Percentiles rank a stretch among this genome's conserved stretches.
Evolutionary conservation across 1,140 invertebrate species (phyloP).

Genomic region (Orussus abietinus): DNA sequence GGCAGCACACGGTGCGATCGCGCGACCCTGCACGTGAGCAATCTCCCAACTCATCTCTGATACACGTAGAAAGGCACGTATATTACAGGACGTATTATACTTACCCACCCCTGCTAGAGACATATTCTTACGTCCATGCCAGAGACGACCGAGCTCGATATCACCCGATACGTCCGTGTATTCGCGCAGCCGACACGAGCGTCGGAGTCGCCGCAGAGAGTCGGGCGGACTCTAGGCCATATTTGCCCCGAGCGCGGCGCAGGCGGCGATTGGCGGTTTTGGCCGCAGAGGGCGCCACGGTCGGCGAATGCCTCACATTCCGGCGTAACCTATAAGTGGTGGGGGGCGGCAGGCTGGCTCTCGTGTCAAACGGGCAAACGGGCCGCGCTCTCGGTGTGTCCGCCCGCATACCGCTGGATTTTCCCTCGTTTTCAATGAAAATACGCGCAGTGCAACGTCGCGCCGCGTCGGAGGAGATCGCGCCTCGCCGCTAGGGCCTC

Average conservation of each 20-base stretch:
- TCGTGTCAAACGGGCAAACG: conserved; percentile 48
- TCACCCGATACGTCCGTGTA: neutral
- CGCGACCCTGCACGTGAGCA: no score
- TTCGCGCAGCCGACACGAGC: conserved; percentile 2
- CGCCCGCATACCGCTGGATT: conserved; percentile 44
- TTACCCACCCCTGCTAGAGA: no score
- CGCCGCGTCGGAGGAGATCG: conserved; percentile 12
- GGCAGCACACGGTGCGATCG: no score
- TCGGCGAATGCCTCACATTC: conserved; percentile 43
- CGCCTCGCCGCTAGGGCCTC: conserved; percentile 4
- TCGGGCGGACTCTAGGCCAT: conserved; percentile 9
- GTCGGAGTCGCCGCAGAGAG: neutral
- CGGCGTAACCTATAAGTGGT: conserved; percentile 34
- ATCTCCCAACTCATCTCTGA: no score
- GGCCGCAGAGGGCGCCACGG: conserved; percentile 31
- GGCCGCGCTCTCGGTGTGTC: conserved; percentile 36
- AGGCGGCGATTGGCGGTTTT: conserved; percentile 31
- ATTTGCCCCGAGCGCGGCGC: conserved; percentile 14
- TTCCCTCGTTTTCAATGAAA: conserved; percentile 44
- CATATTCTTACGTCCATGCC: no score
- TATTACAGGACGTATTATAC: no score
- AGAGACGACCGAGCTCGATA: no score
- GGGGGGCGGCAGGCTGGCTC: conserved; percentile 27
- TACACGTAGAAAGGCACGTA: no score
- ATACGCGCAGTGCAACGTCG: conserved; percentile 21